phyloP scores from a whole-genome alignment of 1,140 invertebrate species.

The Aphaenogaster rudis region DNA sequence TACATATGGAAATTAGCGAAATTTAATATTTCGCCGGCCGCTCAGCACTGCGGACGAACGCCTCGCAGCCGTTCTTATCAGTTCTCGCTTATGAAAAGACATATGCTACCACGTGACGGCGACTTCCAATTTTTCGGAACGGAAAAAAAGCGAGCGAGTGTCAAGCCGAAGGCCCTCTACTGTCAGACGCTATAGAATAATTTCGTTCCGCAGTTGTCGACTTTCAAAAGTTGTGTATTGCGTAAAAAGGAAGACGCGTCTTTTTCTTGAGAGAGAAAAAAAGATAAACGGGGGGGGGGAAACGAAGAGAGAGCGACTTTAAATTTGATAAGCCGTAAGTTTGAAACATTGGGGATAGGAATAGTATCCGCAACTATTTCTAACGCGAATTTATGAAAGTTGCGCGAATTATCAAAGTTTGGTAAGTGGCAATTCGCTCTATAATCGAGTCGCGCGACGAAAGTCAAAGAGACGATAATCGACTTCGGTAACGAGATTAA shows the following conservation, averaged over 20 bases:
- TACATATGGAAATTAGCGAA: constrained; percentile 17
- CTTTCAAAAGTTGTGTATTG: neutral
- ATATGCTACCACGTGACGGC: neutral
- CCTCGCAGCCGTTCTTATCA: neutral
- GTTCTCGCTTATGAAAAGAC: constrained; percentile 2
- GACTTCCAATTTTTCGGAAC: constrained; percentile 3
- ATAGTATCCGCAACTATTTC: constrained; percentile 46
- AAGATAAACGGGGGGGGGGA: neutral
- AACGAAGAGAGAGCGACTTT: neutral
- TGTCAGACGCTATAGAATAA: constrained; percentile 3
- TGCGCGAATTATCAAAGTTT: constrained; percentile 55
- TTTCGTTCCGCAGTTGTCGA: neutral
- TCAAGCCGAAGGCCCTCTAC: neutral
- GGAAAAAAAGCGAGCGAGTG: neutral
- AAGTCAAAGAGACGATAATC: constrained; percentile 63
- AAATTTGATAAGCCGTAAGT: constrained; percentile 28
- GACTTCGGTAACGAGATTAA: constrained; percentile 59
- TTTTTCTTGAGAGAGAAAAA: neutral
- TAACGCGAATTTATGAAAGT: constrained; percentile 57
- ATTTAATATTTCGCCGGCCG: constrained; percentile 11
- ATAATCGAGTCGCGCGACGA: constrained; percentile 48
- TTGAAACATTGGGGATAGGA: constrained; percentile 2
- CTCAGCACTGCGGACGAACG: neutral
- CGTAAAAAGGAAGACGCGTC: neutral
- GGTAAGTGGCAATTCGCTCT: constrained; percentile 57